A percentile compares a stretch with the other conserved stretches of the same genome.
phyloP scores from a whole-genome alignment of 1,140 invertebrate species.

The Chironomus striatipennis region DNA sequence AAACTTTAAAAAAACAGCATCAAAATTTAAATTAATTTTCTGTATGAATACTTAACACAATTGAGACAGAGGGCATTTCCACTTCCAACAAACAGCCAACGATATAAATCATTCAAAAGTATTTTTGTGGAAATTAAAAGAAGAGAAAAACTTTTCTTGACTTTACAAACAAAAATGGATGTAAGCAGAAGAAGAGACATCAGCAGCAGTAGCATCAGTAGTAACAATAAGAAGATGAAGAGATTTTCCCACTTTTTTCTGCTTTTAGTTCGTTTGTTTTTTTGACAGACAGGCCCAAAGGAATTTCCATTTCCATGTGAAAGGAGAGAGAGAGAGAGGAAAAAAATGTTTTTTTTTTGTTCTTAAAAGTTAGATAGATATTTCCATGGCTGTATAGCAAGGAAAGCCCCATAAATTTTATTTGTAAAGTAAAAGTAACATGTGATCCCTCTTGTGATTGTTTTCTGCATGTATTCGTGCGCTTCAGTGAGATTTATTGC shows the following conservation, averaged over 20 bases:
- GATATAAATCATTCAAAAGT: background rate
- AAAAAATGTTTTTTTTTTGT: background rate
- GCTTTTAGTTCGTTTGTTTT: background rate
- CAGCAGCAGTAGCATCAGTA: too few species aligned
- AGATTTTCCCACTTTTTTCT: too few species aligned
- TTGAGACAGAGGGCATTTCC: background rate
- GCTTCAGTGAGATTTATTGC: conserved; percentile 16
- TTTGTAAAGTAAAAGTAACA: background rate
- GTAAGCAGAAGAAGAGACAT: too few species aligned
- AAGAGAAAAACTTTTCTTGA: background rate
- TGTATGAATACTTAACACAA: background rate
- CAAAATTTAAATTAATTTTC: background rate
- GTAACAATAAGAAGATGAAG: too few species aligned
- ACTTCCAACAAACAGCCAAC: background rate
- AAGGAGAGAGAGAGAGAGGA: background rate
- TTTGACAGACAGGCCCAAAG: conserved; percentile 8
- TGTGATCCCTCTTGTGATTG: conserved; percentile 19
- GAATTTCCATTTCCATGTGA: background rate
- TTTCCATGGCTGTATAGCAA: background rate
- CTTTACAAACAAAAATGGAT: too few species aligned
- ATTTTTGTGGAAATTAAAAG: background rate
- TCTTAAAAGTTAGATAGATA: background rate
- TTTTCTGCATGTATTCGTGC: conserved; percentile 17
- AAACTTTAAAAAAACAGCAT: too few species aligned
- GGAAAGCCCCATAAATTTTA: conserved; percentile 16